Evolutionary conservation across 2,888 invertebrate genomes (phyloP).

Genomic region (Glaucopsyche alexis): DNA sequence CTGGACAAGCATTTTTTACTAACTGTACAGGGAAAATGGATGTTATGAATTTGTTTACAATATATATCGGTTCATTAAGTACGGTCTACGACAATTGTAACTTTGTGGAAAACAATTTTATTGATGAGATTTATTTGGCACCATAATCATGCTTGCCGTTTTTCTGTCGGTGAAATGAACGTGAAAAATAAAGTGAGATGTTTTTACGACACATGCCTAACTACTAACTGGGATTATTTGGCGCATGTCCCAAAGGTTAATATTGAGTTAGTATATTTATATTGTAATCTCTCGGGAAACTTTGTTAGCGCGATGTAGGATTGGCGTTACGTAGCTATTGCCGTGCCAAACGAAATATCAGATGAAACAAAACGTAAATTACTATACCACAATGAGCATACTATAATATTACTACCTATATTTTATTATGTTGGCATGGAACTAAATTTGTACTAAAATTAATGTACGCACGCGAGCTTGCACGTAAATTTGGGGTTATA

Average conservation of each 20-base stretch:
- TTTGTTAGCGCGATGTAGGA: not conserved
- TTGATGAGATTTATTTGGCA: no score
- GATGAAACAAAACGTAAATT: slow-evolving; percentile 6
- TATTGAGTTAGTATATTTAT: not conserved
- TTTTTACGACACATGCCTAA: not conserved
- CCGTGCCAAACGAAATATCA: not conserved
- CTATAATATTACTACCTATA: slow-evolving; percentile 27
- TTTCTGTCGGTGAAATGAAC: no score
- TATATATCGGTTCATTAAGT: no score
- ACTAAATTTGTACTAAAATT: slow-evolving; percentile 26
- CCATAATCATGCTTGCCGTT: no score
- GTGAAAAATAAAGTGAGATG: not conserved
- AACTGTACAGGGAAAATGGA: no score
- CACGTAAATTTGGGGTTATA: slow-evolving; percentile 13
- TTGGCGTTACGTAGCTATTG: not conserved
- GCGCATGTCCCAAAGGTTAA: not conserved
- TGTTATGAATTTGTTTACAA: no score
- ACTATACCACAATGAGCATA: not conserved
- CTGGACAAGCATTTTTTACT: no score
- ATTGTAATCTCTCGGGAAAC: not conserved
- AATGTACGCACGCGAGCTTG: slow-evolving; percentile 2
- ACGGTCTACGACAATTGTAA: no score
- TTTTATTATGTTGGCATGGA: slow-evolving; percentile 26
- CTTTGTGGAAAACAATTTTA: no score
- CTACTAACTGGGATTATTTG: slow-evolving; percentile 4